A percentile compares a stretch with the other conserved stretches of the same genome.
These are phyloP conservation scores for Ctenomys sociabilis DNA, from an alignment of 2,113 vertebrate genomes.

Conservation along the genomic window DNA sequence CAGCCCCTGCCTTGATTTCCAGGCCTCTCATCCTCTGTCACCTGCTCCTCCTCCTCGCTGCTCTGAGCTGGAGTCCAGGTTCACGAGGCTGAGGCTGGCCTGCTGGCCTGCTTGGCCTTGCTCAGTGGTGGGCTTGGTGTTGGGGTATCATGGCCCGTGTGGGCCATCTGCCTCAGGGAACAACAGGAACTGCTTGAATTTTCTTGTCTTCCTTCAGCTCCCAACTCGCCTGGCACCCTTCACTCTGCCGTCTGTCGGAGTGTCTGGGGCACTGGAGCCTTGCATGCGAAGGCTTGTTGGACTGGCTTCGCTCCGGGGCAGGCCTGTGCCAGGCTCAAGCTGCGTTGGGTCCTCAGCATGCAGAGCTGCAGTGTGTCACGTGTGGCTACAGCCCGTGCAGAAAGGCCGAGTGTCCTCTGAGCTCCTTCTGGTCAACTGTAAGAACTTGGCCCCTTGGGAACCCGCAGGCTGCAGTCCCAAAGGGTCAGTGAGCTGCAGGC, in stretches of 20 bases:
- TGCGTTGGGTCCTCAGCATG: slow-evolving; percentile 94
- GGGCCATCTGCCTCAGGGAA: slow-evolving; percentile 90
- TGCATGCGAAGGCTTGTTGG: slow-evolving; percentile 41
- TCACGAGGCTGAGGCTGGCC: slow-evolving; percentile 90
- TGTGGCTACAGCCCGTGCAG: background rate
- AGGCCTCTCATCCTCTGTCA: background rate
- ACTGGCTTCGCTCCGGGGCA: slow-evolving; percentile 80
- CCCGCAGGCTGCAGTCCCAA: too few relatives aligned
- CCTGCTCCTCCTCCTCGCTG: slow-evolving; percentile 76
- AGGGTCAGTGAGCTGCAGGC: background rate
- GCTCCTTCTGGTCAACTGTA: background rate
- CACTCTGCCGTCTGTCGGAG: slow-evolving; percentile 83
- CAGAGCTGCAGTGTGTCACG: slow-evolving; percentile 89
- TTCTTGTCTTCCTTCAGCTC: slow-evolving; percentile 90
- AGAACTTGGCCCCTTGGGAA: too few relatives aligned
- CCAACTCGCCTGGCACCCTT: slow-evolving; percentile 80
- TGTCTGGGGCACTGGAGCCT: slow-evolving; percentile 12
- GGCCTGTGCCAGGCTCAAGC: slow-evolving; percentile 96
- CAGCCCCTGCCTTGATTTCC: slow-evolving; percentile 76
- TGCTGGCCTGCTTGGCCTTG: slow-evolving; percentile 41
- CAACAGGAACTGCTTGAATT: slow-evolving; percentile 94
- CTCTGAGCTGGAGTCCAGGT: slow-evolving; percentile 91
- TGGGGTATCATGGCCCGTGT: slow-evolving; percentile 92
- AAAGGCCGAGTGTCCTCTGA: background rate
- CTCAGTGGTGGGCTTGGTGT: slow-evolving; percentile 66